These are phyloP conservation scores for Chionomys nivalis DNA, from an alignment of 2,113 vertebrate genomes.

Conservation along the genomic window DNA sequence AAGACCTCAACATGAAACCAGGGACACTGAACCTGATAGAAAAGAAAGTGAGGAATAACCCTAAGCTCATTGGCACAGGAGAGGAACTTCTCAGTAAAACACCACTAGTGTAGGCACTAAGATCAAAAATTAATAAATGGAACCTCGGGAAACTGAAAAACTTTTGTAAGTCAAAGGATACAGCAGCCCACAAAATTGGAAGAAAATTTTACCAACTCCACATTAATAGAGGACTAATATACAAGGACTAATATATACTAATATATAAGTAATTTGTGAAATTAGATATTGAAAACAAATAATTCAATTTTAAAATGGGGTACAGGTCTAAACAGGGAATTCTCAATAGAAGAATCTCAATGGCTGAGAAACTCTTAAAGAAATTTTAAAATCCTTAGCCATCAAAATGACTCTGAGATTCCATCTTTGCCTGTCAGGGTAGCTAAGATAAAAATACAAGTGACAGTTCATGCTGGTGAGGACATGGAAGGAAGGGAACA, in stretches of 20 bases:
- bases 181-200: neutral
- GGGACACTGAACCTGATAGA: neutral
- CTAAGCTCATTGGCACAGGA: neutral
- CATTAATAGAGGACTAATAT: neutral
- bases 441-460: neutral
- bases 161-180: neutral
- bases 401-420: neutral
- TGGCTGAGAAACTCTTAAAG: neutral
- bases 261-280: neutral
- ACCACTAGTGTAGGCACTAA: neutral
- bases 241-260: too few relatives aligned
- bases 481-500: neutral
- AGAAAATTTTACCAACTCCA: neutral
- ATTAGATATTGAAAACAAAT: neutral
- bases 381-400: neutral
- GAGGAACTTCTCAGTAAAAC: neutral
- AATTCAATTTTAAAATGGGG: neutral
- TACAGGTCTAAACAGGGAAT: neutral
- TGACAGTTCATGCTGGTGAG: neutral
- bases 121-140: neutral
- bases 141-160: neutral
- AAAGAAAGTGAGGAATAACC: neutral
- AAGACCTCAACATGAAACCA: neutral
- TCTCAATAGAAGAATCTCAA: neutral
- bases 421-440: neutral